Conservation (phyloP, 2,113 vertebrate genomes). For the Lophotis ruficrista region DNA sequence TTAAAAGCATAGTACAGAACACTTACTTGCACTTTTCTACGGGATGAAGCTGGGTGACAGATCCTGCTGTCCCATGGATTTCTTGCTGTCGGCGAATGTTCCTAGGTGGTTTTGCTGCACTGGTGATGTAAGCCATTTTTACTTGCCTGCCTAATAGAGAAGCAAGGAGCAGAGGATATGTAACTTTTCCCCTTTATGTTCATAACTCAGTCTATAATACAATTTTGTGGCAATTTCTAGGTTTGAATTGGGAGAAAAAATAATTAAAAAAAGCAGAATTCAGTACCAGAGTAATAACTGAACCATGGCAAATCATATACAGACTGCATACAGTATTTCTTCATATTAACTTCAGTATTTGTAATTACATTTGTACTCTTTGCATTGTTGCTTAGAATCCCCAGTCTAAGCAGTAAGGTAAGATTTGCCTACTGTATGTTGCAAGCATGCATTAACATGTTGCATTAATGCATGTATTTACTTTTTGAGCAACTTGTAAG, state of each 20-base stretch:
- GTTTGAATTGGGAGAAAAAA: background rate
- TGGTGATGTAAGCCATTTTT: conserved; percentile 85
- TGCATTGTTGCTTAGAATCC: background rate
- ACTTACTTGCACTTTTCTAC: conserved; percentile 74
- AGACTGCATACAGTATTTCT: background rate
- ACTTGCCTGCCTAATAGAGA: conserved; percentile 79
- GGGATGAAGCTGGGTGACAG: conserved; percentile 59
- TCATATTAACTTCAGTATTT: background rate
- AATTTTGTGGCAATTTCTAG: background rate
- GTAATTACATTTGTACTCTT: background rate
- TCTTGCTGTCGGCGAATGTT: conserved; percentile 76
- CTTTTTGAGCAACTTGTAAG: background rate
- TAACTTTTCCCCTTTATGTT: background rate
- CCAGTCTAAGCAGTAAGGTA: background rate
- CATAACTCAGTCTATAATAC: background rate
- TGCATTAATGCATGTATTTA: background rate
- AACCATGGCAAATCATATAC: background rate
- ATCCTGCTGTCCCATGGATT: conserved; percentile 74
- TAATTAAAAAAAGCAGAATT: background rate
- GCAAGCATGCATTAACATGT: background rate
- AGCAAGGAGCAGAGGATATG: background rate
- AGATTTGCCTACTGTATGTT: background rate
- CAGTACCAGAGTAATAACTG: background rate
- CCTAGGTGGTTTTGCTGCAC: conserved; percentile 81
- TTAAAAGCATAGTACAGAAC: background rate